phyloP scores from a whole-genome alignment of 2,113 vertebrate genomes.

The Perccottus glenii region DNA sequence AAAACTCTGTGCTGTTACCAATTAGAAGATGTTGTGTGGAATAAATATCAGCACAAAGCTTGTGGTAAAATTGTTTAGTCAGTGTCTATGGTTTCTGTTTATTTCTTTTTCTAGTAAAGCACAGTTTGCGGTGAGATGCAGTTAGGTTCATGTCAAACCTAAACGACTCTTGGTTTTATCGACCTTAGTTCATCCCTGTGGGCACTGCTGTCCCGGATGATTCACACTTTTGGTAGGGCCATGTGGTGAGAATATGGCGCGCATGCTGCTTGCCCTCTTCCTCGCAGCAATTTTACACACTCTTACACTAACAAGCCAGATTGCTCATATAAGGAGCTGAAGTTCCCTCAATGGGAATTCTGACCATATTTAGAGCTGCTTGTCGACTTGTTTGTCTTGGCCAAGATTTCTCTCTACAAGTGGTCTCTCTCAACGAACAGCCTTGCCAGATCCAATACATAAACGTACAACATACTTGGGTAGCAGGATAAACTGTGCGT shows the following conservation, averaged over 20 bases:
- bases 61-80: constrained; percentile 5
- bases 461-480: constrained; percentile 51
- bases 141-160: background rate
- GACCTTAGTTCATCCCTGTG: constrained; percentile 10
- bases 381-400: constrained; percentile 75
- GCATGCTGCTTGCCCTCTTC: constrained; percentile 36
- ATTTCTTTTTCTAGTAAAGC: background rate
- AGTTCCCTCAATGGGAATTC: constrained; percentile 74
- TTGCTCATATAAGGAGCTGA: constrained; percentile 83
- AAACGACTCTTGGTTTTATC: constrained; percentile 2
- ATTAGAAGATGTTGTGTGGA: constrained; percentile 1
- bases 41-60: constrained; percentile 3
- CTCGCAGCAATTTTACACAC: constrained; percentile 35
- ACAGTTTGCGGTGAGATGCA: background rate
- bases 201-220: constrained; percentile 57
- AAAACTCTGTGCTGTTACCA: constrained; percentile 4
- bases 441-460: constrained; percentile 40
- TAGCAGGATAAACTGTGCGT: constrained; percentile 44
- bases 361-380: constrained; percentile 84
- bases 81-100: constrained; percentile 9
- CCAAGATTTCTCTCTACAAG: constrained; percentile 51
- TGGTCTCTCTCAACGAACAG: constrained; percentile 43
- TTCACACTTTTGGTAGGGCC: constrained; percentile 66
- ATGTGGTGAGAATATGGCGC: constrained; percentile 55
- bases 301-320: constrained; percentile 48